Conservation (phyloP, 2,113 vertebrate species). For the Micromys minutus region DNA sequence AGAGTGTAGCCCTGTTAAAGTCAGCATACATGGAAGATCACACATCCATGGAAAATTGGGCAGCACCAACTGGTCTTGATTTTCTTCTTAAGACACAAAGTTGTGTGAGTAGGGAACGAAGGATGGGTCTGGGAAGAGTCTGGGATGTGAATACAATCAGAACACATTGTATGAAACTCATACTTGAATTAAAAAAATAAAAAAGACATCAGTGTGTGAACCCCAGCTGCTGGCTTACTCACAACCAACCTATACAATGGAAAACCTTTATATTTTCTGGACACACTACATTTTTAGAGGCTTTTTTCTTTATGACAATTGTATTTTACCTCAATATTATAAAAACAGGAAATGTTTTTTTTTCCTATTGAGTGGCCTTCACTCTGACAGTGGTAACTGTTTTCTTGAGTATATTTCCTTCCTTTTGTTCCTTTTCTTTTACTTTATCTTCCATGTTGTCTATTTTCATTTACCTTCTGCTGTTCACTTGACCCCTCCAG, state of each 20-base stretch:
- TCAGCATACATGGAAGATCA: neutral
- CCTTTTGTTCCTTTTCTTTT: conserved; percentile 62
- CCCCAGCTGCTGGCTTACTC: neutral
- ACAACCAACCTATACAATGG: neutral
- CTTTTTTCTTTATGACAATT: conserved; percentile 27
- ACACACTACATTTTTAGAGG: neutral
- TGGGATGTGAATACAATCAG: neutral
- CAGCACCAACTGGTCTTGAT: neutral
- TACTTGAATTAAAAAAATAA: neutral
- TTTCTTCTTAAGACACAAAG: neutral
- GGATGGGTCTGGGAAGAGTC: neutral
- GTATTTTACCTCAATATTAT: conserved; percentile 6
- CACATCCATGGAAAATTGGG: neutral
- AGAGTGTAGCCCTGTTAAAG: neutral
- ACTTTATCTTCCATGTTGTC: conserved; percentile 19
- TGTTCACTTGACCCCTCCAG: conserved; percentile 34
- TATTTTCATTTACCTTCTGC: conserved; percentile 58
- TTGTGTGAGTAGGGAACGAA: neutral
- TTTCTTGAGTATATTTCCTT: conserved; percentile 56
- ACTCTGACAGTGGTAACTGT: conserved; percentile 8
- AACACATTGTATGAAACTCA: neutral
- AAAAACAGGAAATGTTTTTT: neutral
- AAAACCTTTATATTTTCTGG: neutral
- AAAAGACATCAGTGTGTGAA: neutral
- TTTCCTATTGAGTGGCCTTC: conserved; percentile 1